A percentile compares a stretch with the other conserved stretches of the same genome.
These are phyloP conservation scores for Sesamia inferens DNA, from an alignment of 2,888 invertebrate species.

Conservation along the genomic window DNA sequence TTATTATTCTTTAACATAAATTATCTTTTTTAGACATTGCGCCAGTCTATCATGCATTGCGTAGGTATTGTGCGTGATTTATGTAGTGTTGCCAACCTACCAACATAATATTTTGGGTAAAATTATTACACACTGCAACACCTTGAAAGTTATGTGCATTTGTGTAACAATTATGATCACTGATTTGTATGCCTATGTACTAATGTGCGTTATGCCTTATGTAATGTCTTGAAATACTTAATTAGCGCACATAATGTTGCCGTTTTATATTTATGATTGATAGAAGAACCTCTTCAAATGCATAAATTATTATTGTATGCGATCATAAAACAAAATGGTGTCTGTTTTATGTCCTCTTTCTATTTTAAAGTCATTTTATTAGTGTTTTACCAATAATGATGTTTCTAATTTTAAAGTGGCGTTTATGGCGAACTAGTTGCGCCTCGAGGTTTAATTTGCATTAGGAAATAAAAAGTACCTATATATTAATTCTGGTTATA, in stretches of 20 bases:
- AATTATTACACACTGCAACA: too few species aligned
- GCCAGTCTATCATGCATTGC: not conserved
- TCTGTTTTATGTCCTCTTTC: not conserved
- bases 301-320: slow-evolving; percentile 4
- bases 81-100: not conserved
- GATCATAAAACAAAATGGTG: slow-evolving; percentile 3
- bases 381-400: not conserved
- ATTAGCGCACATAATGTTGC: slow-evolving; percentile 1
- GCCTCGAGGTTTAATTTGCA: too few species aligned
- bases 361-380: not conserved
- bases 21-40: not conserved
- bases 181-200: slow-evolving; percentile 1
- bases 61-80: not conserved
- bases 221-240: slow-evolving; percentile 8
- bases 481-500: too few species aligned
- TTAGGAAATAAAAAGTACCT: too few species aligned
- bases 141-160: slow-evolving; percentile 11
- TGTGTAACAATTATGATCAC: slow-evolving; percentile 8
- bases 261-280: slow-evolving; percentile 18
- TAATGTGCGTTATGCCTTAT: slow-evolving; percentile 5
- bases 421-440: too few species aligned
- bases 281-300: not conserved
- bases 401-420: not conserved
- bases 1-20: not conserved
- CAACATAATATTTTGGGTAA: not conserved